These are phyloP conservation scores for Rhogogaster chlorosoma DNA, from an alignment of 2,888 invertebrate genomes.

Conservation along the genomic window DNA sequence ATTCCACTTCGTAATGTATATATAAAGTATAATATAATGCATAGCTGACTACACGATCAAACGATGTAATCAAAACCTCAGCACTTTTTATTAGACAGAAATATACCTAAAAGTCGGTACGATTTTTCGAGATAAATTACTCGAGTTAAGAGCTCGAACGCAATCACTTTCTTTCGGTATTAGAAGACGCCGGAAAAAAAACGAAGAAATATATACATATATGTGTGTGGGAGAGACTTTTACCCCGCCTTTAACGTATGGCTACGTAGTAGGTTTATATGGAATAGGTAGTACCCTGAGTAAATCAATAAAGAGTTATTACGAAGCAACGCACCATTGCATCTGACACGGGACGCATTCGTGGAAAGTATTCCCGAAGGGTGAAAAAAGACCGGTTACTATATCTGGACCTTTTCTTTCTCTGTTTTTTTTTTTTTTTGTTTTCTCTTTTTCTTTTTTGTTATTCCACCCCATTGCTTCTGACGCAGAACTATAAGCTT, in stretches of 20 bases:
- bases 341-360: constrained; percentile 25
- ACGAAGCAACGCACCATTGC: constrained; percentile 32
- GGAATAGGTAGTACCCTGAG: background rate
- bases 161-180: background rate
- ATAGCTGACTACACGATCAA: no score
- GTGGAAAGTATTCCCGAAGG: background rate
- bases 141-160: background rate
- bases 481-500: background rate
- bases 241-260: constrained; percentile 8
- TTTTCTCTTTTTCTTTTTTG: background rate
- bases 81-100: background rate
- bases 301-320: constrained; percentile 39
- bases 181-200: background rate
- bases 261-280: background rate
- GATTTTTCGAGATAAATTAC: background rate
- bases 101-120: background rate
- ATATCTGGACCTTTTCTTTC: background rate
- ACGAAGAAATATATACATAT: background rate
- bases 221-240: background rate
- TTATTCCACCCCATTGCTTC: constrained; percentile 1
- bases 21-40: background rate
- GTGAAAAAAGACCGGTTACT: background rate
- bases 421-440: background rate
- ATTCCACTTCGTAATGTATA: background rate
- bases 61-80: background rate